Base-by-base conservation (phyloP, 2,888 invertebrate genomes). In the Periphyllus acericola region DNA sequence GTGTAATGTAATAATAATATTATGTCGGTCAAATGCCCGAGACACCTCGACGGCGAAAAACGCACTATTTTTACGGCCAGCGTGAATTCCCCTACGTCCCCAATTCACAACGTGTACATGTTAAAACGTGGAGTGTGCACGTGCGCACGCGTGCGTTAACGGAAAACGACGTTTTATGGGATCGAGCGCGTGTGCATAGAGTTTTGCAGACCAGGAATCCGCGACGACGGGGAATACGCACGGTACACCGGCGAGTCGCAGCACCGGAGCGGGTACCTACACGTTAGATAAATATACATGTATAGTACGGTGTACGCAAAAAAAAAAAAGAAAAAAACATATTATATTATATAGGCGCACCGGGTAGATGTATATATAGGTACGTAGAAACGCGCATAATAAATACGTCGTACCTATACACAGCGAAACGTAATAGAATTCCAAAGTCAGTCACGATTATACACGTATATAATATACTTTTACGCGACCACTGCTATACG, bases 371-470 rank as follows among this genome's bases (percentile, higher is more conserved):
- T 76, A 79, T 40, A 46, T 40, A 40, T 8, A 8, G 40, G 40
- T 40, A 40, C 40, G 40, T 40, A 5, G 9, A 46, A 46, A 46
- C 46, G 46, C 32, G 83, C 74, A 83, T 83, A 83, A 83, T 83
- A 76, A 84, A 84, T 84, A 84, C 76, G 66, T 76, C 85, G 85
- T 29, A 76, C 80, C 21, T 76, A 75, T 1, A 60, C 34, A 17
- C 71, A 21, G 32, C 55, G 36, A 36, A 71, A 71, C 71, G 84
- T 66, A 87, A 80, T 72, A 87, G 80, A 80, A 87, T 87, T 87
- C 80, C 86, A 55, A 68, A 86, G 85, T 79, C 85, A 86, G 85
- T 86, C 85, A 87, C 84, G 84, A 84, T 68, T 46, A 76, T 40
- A 83, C 25, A 25, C 60, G 60, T 25, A 34, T 72, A 72, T 17